Evolutionary conservation across 2,113 vertebrate genomes (phyloP).

Genomic region (Cygnus atratus): DNA sequence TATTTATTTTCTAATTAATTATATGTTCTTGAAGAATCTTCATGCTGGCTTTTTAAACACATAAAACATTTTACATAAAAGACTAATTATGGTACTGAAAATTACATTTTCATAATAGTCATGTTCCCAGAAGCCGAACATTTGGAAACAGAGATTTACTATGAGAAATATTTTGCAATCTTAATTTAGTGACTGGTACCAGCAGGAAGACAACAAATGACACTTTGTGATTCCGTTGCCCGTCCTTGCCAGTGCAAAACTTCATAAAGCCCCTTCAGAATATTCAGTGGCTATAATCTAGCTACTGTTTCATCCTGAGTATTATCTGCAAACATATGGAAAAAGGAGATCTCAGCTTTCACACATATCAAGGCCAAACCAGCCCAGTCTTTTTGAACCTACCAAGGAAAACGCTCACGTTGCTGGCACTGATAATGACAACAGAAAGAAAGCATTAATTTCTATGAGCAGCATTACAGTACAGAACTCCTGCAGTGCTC

Average conservation of each 20-base stretch:
- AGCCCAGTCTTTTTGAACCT: background rate
- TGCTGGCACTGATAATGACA: constrained; percentile 53
- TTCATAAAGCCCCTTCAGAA: constrained; percentile 5
- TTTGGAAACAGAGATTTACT: background rate
- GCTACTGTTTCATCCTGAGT: background rate
- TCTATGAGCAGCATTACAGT: constrained; percentile 50
- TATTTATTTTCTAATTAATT: background rate
- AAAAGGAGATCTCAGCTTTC: constrained; percentile 2
- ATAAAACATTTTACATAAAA: background rate
- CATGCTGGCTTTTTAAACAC: background rate
- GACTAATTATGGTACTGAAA: background rate
- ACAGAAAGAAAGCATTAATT: constrained; percentile 61
- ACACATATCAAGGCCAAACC: background rate
- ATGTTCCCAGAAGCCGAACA: background rate
- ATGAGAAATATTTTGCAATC: background rate
- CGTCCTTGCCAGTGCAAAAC: background rate
- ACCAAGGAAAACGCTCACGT: constrained; percentile 29
- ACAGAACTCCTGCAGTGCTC: constrained; percentile 47
- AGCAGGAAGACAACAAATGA: fast-evolving
- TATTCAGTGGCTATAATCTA: constrained; percentile 2
- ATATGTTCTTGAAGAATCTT: background rate
- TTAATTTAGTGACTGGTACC: background rate
- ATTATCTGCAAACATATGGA: background rate
- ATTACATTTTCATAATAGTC: background rate
- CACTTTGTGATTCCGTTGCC: background rate